phyloP scores from a whole-genome alignment of 1,140 invertebrate genomes.

The Trichomalopsis sarcophagae region DNA sequence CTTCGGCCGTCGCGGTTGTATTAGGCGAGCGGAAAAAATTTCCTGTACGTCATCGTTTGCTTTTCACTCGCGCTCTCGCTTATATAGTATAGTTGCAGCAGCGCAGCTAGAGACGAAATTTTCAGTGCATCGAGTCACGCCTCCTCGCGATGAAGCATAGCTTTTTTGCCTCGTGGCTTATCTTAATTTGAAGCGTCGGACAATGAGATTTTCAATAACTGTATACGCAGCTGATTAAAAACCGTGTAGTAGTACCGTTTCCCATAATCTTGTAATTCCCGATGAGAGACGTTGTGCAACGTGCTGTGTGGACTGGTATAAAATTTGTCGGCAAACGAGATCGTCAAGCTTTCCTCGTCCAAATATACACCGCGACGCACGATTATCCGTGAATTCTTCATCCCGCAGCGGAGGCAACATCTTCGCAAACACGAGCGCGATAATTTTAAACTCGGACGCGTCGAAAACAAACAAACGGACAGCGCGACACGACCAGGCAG shows the following conservation, averaged over 20 bases:
- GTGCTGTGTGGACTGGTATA: too few relatives aligned
- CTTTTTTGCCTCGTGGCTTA: background rate
- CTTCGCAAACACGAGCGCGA: background rate
- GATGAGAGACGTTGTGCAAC: background rate
- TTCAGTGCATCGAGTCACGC: background rate
- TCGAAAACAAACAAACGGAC: background rate
- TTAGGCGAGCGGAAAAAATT: background rate
- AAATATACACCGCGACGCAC: too few relatives aligned
- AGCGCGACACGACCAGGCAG: background rate
- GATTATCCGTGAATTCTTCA: background rate
- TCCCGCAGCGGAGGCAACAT: background rate
- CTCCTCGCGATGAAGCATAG: background rate
- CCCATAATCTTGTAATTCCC: background rate
- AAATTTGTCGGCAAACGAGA: too few relatives aligned
- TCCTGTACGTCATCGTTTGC: background rate
- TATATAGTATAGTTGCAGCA: background rate
- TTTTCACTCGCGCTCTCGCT: conserved; percentile 12
- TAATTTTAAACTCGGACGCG: background rate
- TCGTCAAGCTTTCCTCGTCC: too few relatives aligned
- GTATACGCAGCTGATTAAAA: too few relatives aligned
- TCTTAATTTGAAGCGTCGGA: background rate
- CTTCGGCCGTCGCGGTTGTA: background rate
- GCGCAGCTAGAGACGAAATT: background rate
- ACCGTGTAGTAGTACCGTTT: background rate
- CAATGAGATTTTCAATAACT: background rate